phyloP scores from a whole-genome alignment of 2,888 invertebrate genomes.

The Drosophila gaucha region DNA sequence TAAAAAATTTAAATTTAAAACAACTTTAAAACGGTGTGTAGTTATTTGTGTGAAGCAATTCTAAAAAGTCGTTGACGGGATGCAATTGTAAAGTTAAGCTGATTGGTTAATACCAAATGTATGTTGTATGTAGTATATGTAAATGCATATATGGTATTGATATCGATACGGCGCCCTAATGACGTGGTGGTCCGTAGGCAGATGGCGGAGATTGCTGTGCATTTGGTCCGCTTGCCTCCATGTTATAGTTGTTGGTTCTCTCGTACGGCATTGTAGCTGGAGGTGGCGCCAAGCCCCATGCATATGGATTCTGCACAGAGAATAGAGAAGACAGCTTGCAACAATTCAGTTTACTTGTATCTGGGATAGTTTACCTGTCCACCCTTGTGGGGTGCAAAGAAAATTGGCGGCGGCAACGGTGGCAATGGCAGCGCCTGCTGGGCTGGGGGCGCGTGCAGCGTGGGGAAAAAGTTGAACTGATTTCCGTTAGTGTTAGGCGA shows the following conservation, averaged over 20 bases:
- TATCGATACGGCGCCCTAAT: slow-evolving; percentile 20
- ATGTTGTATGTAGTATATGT: not conserved
- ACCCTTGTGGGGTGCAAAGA: slow-evolving; percentile 13
- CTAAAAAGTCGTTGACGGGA: slow-evolving; percentile 23
- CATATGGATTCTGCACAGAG: slow-evolving; percentile 41
- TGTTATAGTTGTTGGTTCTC: slow-evolving; percentile 29
- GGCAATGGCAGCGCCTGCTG: slow-evolving; percentile 17
- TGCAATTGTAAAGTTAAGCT: slow-evolving; percentile 3
- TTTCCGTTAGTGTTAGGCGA: slow-evolving; percentile 51
- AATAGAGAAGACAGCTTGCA: not conserved
- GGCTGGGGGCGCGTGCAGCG: slow-evolving; percentile 6
- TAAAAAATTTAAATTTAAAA: slow-evolving; percentile 28
- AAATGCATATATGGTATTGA: not conserved
- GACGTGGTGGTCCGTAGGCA: slow-evolving; percentile 31
- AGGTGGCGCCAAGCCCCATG: slow-evolving; percentile 46
- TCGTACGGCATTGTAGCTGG: slow-evolving; percentile 35
- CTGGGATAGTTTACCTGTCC: slow-evolving; percentile 25
- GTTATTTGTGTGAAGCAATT: slow-evolving; percentile 9
- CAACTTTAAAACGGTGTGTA: slow-evolving; percentile 34
- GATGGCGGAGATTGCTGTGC: slow-evolving; percentile 17
- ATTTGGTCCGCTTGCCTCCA: slow-evolving; percentile 19
- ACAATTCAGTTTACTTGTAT: not conserved
- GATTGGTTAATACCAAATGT: no score
- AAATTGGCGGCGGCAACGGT: slow-evolving; percentile 34
- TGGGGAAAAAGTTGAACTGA: slow-evolving; percentile 53